phyloP scores from a whole-genome alignment of 2,113 vertebrate genomes.

The Terrapene triunguis region DNA sequence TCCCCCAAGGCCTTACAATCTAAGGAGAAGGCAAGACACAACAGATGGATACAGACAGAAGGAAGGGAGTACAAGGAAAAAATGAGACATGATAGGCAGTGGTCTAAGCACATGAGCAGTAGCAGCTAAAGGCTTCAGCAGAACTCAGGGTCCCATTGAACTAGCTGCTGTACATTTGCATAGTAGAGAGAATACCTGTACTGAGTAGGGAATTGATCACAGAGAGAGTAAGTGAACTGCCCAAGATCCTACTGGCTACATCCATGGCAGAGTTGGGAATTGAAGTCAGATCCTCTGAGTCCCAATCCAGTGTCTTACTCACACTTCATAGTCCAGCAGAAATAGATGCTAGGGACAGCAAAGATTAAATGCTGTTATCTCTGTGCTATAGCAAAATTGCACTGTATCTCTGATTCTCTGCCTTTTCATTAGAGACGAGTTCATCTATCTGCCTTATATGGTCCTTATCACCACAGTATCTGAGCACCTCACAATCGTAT shows the following conservation, averaged over 20 bases:
- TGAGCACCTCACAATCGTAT: too few relatives aligned
- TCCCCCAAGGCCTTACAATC: background rate
- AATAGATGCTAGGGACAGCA: background rate
- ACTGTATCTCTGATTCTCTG: background rate
- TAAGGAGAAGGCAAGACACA: background rate
- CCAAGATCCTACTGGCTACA: background rate
- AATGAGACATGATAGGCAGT: background rate
- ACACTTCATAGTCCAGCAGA: background rate
- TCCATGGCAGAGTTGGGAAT: background rate
- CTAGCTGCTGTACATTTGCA: background rate
- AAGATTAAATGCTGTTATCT: background rate
- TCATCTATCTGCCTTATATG: too few relatives aligned
- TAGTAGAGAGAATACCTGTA: background rate
- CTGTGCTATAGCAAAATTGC: background rate
- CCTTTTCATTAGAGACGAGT: background rate
- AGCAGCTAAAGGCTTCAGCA: background rate
- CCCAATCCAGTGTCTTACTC: background rate
- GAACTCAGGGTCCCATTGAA: background rate
- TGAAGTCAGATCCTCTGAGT: background rate
- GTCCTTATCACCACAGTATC: too few relatives aligned
- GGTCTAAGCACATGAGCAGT: background rate
- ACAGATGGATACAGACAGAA: background rate
- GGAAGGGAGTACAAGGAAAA: background rate
- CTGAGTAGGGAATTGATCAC: background rate
- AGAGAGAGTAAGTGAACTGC: background rate